A percentile compares a stretch with the other conserved stretches of the same genome.
phyloP scores from a whole-genome alignment of 2,113 vertebrate species.

The Polypterus bichir region DNA sequence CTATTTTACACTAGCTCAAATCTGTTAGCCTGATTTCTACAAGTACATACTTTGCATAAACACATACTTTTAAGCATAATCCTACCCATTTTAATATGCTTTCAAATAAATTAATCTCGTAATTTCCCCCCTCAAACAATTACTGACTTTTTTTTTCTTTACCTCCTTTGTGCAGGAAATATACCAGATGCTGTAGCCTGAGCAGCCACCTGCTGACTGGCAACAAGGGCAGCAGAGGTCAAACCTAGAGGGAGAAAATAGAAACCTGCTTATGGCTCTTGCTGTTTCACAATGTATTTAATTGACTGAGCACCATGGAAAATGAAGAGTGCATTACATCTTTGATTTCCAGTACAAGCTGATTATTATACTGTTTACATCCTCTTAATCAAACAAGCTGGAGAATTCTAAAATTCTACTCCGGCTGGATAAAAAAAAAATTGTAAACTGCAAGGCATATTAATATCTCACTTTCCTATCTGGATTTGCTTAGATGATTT shows the following conservation, averaged over 20 bases:
- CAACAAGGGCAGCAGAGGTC: slow-evolving; percentile 81
- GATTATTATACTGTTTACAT: too few species aligned
- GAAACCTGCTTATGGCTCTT: slow-evolving; percentile 8
- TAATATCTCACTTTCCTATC: too few species aligned
- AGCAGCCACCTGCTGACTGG: slow-evolving; percentile 81
- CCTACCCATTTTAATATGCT: too few species aligned
- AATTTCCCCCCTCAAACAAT: too few species aligned
- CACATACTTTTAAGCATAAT: too few species aligned
- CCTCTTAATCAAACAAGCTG: too few species aligned
- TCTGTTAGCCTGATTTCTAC: background rate
- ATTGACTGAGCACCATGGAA: background rate
- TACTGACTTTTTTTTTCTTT: slow-evolving; percentile 23
- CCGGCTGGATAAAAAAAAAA: too few species aligned
- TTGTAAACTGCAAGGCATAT: too few species aligned
- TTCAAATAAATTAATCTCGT: too few species aligned
- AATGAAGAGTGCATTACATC: background rate
- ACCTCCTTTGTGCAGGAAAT: slow-evolving; percentile 76
- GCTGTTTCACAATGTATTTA: background rate
- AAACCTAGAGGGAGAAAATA: slow-evolving; percentile 51
- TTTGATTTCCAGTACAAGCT: background rate
- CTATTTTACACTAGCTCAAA: background rate
- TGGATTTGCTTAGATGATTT: too few species aligned
- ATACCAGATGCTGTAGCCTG: slow-evolving; percentile 77
- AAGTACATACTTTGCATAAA: background rate
- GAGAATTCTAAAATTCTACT: too few species aligned